Evolutionary conservation across 2,888 invertebrate genomes (phyloP), one percentile per base, ranked within the genome.

Genomic region (Griposia aprilina): DNA sequence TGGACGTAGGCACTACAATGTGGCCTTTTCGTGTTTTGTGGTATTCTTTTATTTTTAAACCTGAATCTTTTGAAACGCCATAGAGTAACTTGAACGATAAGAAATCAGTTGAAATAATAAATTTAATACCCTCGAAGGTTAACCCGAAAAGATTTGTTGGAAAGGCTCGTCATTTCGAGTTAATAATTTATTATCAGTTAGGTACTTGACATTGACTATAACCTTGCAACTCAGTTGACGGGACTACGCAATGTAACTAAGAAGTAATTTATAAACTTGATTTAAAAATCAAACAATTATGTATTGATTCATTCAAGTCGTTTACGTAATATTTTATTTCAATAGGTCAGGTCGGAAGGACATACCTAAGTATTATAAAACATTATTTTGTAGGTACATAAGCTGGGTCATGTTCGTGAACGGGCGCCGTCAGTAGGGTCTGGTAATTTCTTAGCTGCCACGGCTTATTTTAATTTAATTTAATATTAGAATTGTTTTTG

Each of bases 161-260:
- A 66, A 50, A n/a, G 26, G 7, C 2, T 17, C 4, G 41, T n/a
- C 23, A 65, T 23, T 59, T 59, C 26, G 6, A 52, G 3, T 57
- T 26, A 36, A 7, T 57, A 48, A 45, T 59, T 63, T 45, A 23
- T 30, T 52, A 45, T 26, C 26, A 66, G 10, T 17, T 55, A 17
- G 26, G 60, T 59, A 72, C 45, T 83, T 73, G 60, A 83, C 72
- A 83, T 55, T 83, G 59, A n/a, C 67, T 77, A 30, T 50, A n/a
- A 73, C 74, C 84, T 82, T 70, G 80, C 26, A 26, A 23, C 23
- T 57, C n/a, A 62, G 48, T 70, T 60, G 60, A 57, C 41, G 50
- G 26, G 10, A 78, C 62, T 63, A 48, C n/a, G 73, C 69, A 81
- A 73, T 66, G 68, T 70, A 73, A 59, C 60, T 23, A 78, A 78